Conservation (phyloP, 35 echinoderm and acorn worm genomes). For the Lytechinus variegatus region DNA sequence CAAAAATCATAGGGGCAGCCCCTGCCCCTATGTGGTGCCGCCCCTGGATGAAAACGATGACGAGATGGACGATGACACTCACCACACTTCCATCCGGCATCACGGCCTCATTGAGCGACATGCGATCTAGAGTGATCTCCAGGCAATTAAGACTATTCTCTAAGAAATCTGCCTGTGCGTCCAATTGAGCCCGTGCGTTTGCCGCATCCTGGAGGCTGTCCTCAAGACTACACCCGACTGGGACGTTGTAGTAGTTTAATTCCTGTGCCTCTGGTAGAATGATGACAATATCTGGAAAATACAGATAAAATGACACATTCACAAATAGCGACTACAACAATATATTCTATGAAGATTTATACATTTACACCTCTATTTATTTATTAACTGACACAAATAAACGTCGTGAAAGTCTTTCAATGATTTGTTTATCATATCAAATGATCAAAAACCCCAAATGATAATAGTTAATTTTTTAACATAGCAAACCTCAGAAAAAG, state of each 20-base stretch:
- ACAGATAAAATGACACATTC: neutral
- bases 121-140: constrained; percentile 39
- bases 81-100: constrained; percentile 51
- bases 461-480: too few relatives aligned
- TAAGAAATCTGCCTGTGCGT: constrained; percentile 33
- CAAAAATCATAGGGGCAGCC: too few relatives aligned
- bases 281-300: constrained; percentile 36
- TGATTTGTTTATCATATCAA: too few relatives aligned
- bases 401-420: too few relatives aligned
- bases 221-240: neutral
- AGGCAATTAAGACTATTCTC: constrained; percentile 40
- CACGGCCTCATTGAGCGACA: constrained; percentile 39
- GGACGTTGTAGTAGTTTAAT: constrained; percentile 32
- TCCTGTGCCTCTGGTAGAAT: neutral
- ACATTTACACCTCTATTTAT: too few relatives aligned
- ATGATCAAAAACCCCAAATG: too few relatives aligned
- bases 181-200: neutral
- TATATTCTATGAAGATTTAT: too few relatives aligned
- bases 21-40: too few relatives aligned
- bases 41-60: too few relatives aligned
- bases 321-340: too few relatives aligned
- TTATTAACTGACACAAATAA: too few relatives aligned
- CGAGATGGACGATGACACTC: neutral
- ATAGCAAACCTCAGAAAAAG: too few relatives aligned
- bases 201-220: neutral